These are phyloP conservation scores for Dasypus novemcinctus DNA, from an alignment of 2,113 vertebrate genomes.

Conservation along the genomic window DNA sequence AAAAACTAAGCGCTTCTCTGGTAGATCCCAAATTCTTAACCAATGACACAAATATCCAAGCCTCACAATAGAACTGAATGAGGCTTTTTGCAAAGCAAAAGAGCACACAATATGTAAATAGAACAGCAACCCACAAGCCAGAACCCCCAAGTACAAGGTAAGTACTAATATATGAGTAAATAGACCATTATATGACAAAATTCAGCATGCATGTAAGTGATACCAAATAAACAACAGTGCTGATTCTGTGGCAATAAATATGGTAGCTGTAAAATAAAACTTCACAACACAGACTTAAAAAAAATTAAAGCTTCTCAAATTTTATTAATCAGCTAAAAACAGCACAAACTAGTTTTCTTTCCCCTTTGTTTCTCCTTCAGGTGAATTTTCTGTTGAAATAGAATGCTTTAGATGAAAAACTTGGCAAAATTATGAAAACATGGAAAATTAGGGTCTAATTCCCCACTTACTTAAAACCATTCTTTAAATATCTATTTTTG, in stretches of 20 bases:
- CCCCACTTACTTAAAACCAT: not conserved
- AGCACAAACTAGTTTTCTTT: not conserved
- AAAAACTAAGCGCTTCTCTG: not conserved
- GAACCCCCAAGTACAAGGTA: not conserved
- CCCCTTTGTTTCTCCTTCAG: slow-evolving; percentile 1
- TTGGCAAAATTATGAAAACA: not conserved
- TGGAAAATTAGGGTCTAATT: not conserved
- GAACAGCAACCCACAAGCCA: not conserved
- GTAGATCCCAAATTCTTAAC: slow-evolving; percentile 12
- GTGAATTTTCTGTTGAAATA: not conserved
- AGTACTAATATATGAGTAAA: not conserved
- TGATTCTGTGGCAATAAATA: not conserved
- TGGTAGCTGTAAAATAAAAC: not conserved
- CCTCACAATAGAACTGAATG: not conserved
- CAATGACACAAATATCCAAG: not conserved
- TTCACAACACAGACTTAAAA: not conserved
- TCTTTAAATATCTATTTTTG: not conserved
- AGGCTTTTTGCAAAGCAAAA: not conserved
- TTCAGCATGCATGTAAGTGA: not conserved
- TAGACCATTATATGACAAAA: not conserved
- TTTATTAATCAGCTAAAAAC: slow-evolving; percentile 56
- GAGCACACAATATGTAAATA: not conserved
- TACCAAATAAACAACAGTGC: not conserved
- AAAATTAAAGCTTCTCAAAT: not conserved
- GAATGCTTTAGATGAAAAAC: not conserved